Evolutionary conservation across 2,113 vertebrate genomes (phyloP).

Genomic region (Edolisoma coerulescens): DNA sequence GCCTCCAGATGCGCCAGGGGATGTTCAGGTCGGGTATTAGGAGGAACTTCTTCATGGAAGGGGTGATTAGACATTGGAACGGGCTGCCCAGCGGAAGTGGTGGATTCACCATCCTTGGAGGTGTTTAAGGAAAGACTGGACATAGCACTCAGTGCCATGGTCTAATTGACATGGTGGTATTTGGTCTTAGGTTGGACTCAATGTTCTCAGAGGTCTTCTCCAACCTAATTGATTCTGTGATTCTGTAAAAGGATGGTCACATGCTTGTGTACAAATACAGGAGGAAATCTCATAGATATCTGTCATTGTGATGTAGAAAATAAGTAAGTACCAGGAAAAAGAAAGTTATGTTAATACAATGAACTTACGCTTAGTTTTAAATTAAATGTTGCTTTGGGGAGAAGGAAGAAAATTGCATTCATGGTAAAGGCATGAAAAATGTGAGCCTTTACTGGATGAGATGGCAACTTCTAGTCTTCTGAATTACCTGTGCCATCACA

Average conservation of each 20-base stretch:
- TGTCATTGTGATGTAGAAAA: not conserved
- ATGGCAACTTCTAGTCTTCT: not conserved
- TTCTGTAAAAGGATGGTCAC: not conserved
- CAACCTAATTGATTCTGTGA: not conserved
- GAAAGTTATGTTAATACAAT: not conserved
- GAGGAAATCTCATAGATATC: not conserved
- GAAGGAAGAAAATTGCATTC: not conserved
- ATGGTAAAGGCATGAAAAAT: not conserved
- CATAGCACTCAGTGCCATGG: not conserved
- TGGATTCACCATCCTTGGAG: not conserved
- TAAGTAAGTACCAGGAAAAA: not conserved
- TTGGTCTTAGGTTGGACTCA: not conserved
- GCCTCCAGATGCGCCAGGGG: no score
- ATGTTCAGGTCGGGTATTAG: not conserved
- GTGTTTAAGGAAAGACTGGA: not conserved
- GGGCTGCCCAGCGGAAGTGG: fast-evolving
- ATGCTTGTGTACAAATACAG: not conserved
- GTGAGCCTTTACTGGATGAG: not conserved
- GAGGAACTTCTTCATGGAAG: not conserved
- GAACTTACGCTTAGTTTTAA: not conserved
- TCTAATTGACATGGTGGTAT: not conserved
- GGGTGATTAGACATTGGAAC: not conserved
- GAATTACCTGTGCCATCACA: not conserved
- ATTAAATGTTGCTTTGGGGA: not conserved
- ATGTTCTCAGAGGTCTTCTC: not conserved